These are phyloP conservation scores for Corythaixoides concolor DNA, from an alignment of 2,113 vertebrate genomes.

Conservation along the genomic window DNA sequence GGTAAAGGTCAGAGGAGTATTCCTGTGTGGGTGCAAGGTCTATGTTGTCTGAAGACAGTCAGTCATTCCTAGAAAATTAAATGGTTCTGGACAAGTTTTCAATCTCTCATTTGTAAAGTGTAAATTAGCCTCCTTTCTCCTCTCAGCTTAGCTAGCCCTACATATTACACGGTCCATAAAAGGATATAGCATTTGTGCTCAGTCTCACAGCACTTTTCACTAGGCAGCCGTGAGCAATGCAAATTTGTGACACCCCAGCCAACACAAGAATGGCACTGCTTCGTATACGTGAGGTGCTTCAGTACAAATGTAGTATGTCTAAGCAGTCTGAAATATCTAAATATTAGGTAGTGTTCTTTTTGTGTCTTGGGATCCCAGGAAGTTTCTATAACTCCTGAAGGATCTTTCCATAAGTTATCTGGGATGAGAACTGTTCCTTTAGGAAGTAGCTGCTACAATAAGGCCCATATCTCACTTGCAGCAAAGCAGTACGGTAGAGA, in stretches of 20 bases:
- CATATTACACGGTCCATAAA: not conserved
- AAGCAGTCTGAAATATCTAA: not conserved
- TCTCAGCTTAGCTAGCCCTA: not conserved
- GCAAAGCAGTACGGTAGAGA: not conserved
- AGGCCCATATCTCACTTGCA: not conserved
- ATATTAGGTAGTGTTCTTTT: not conserved
- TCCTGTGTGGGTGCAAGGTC: too few relatives aligned
- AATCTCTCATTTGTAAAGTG: not conserved
- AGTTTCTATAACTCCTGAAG: not conserved
- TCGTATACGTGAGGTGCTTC: not conserved
- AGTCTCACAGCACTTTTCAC: not conserved
- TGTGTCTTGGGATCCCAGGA: not conserved
- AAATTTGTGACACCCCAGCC: not conserved
- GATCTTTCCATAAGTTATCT: not conserved
- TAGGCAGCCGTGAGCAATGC: not conserved
- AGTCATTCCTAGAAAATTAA: not conserved
- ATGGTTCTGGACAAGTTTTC: not conserved
- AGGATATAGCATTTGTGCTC: not conserved
- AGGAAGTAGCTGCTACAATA: not conserved
- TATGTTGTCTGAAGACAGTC: not conserved
- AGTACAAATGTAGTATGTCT: not conserved
- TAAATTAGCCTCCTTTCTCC: not conserved
- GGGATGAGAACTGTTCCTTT: not conserved
- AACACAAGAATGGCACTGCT: not conserved
- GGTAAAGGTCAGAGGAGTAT: not conserved